Percentiles rank a stretch among this genome's conserved stretches.
These are phyloP conservation scores for Megaustenia siamemsis DNA, from an alignment of 2,888 invertebrate genomes.

Conservation along the genomic window DNA sequence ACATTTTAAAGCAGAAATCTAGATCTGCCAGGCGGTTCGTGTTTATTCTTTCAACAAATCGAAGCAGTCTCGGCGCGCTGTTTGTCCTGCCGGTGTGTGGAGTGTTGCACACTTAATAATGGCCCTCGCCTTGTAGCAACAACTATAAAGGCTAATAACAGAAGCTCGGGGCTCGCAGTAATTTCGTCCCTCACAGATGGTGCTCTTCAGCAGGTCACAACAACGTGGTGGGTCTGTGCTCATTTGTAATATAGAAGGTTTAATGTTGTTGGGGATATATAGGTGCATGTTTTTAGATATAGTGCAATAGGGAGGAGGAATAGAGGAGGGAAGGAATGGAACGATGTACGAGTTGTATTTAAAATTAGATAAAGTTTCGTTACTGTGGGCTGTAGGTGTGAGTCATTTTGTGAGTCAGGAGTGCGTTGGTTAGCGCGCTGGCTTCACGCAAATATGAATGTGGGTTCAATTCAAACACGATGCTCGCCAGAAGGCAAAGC, in stretches of 20 bases:
- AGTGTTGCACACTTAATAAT: not conserved
- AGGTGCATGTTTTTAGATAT: too few species aligned
- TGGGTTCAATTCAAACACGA: too few species aligned
- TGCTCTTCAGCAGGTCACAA: not conserved
- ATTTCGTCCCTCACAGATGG: not conserved
- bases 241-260: not conserved
- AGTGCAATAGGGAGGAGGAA: too few species aligned
- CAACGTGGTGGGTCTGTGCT: not conserved
- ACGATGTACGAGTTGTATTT: too few species aligned
- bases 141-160: constrained; percentile 31
- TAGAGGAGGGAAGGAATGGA: too few species aligned
- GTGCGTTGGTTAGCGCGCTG: too few species aligned
- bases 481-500: too few species aligned
- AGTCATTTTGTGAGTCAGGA: too few species aligned
- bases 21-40: not conserved
- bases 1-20: not conserved
- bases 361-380: too few species aligned
- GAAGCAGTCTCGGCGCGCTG: not conserved
- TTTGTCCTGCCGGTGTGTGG: not conserved
- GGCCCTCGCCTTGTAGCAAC: not conserved
- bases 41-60: constrained; percentile 27
- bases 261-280: too few species aligned
- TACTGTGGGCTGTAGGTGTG: too few species aligned
- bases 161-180: not conserved
- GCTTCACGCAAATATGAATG: too few species aligned